Evolutionary conservation across 2,113 vertebrate species (phyloP), one percentile per base, ranked within the genome.

Genomic region (Montifringilla adamsi): DNA sequence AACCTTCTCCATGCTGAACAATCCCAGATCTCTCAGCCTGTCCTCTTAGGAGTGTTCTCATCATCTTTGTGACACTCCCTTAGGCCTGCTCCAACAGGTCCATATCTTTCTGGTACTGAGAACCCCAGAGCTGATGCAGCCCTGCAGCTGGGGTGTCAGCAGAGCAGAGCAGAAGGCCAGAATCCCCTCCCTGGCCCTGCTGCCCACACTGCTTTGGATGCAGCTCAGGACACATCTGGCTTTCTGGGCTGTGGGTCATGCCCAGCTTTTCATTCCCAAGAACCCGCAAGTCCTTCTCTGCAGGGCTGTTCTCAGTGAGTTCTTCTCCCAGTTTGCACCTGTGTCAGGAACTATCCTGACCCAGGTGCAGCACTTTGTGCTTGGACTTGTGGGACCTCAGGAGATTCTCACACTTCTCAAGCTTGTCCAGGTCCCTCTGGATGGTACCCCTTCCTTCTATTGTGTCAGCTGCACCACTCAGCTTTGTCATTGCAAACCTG

Each of bases 191-290:
- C 15, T 19, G 1, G 2, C 23, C 10, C 44, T 44, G 37, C 53
- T 74, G 68, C 4, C 27, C 44, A 7, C 6, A 0, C 33, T 37
- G 28, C 2, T 11, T 2, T 50, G 33, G 37, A 39, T 52, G 77
- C 23, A 89, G 52, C 23, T 0, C 27, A 52, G 60, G 23, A 52
- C 24, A 37, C 6, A 0, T 0, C 2, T 67, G 28, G 27, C 43
- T 88, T 7, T 58, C 26, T 22, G 7, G 4, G 2, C 67, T 50
- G 5, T 49, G 23, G 23, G 2, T 74, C 28, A 7, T 16, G 33
- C 28, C 33, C 44, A 59, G 13, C 15, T 20, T 81, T 44, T 20
- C 15, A 24, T 59, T 35, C 37, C 24, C 15, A 11, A 39, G 28
- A 89, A 14, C 19, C 27, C 33, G 10, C 23, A 30, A 52, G 15